Percentiles rank a stretch among this genome's conserved stretches.
Conservation (phyloP, 2,797 vertebrate genomes). For the Fringilla coelebs region DNA sequence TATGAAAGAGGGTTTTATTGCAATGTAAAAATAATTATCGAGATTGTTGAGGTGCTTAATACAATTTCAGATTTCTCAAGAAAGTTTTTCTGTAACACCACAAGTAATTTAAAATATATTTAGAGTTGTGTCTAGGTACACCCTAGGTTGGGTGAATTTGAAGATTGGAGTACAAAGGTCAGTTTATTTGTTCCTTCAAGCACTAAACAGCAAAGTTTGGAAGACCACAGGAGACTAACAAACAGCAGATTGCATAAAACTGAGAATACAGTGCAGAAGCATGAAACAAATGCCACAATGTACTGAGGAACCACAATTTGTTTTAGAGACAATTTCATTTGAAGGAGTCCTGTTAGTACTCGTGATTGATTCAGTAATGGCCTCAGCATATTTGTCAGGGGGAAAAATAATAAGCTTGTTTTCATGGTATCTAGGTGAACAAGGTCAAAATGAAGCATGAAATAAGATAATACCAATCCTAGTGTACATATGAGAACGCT, state of each 20-base stretch:
- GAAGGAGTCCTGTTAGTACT: background rate
- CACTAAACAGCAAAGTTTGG: background rate
- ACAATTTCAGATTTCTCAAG: background rate
- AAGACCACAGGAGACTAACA: background rate
- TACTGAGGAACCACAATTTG: background rate
- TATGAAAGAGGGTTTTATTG: background rate
- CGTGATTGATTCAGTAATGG: background rate
- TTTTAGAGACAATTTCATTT: constrained; percentile 9
- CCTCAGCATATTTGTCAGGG: constrained; percentile 26
- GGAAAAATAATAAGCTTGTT: constrained; percentile 36
- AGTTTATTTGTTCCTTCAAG: background rate
- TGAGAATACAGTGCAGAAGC: background rate
- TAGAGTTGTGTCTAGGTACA: background rate
- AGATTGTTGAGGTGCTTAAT: background rate
- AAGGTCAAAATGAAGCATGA: constrained; percentile 43
- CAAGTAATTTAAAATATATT: background rate
- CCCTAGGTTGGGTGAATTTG: background rate
- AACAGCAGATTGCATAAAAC: background rate
- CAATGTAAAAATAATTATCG: background rate
- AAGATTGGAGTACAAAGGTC: background rate
- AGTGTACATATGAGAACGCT: constrained; percentile 26
- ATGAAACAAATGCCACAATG: background rate
- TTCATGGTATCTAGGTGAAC: constrained; percentile 51
- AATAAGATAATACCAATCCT: constrained; percentile 2
- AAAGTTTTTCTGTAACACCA: background rate